Evolutionary conservation across 2,888 invertebrate genomes (phyloP).

Genomic region (Stenotaenia linearis): DNA sequence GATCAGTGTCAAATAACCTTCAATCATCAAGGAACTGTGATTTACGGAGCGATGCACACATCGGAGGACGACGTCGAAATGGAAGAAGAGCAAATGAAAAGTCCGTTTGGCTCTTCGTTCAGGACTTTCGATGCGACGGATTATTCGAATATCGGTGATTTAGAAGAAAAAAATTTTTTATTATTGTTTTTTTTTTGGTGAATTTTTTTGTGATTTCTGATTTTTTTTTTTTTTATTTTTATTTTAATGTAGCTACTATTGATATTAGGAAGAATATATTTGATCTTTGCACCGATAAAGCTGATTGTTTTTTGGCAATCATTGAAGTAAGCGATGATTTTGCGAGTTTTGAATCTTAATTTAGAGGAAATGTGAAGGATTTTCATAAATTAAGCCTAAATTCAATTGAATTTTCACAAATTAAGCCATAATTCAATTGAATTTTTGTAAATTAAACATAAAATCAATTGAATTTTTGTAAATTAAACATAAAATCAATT

Average conservation of each 20-base stretch:
- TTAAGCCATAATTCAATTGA: too few relatives aligned
- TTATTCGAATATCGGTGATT: slow-evolving; percentile 81
- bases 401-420: too few relatives aligned
- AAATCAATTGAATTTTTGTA: too few relatives aligned
- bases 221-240: too few relatives aligned
- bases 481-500: too few relatives aligned
- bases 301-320: slow-evolving; percentile 79
- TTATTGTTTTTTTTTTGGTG: slow-evolving; percentile 37
- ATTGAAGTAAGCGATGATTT: slow-evolving; percentile 59
- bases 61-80: slow-evolving; percentile 49
- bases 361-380: too few relatives aligned
- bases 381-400: too few relatives aligned
- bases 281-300: slow-evolving; percentile 73
- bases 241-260: slow-evolving; percentile 85
- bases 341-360: not conserved
- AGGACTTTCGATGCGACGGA: slow-evolving; percentile 90
- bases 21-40: slow-evolving; percentile 75
- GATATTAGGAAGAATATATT: slow-evolving; percentile 88
- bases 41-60: slow-evolving; percentile 61
- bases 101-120: slow-evolving; percentile 81
- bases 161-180: not conserved
- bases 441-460: too few relatives aligned
- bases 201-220: too few relatives aligned
- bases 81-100: slow-evolving; percentile 51
- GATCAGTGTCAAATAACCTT: slow-evolving; percentile 87